These are phyloP conservation scores for Molanna angustata DNA, from an alignment of 2,888 invertebrate species.

Conservation along the genomic window DNA sequence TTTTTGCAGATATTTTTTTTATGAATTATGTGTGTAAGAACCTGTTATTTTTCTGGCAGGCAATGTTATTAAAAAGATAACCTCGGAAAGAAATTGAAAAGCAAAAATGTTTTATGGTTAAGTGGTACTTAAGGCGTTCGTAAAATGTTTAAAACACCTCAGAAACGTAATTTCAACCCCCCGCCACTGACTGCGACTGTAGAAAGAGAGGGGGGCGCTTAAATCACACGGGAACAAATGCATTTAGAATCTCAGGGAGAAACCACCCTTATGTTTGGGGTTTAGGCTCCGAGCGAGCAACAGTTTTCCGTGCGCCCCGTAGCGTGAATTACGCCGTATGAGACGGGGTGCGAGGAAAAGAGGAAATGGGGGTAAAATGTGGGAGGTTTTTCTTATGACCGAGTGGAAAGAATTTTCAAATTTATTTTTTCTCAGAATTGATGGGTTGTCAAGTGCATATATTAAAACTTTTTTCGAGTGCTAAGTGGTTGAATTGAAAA, in stretches of 20 bases:
- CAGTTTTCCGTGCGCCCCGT: too few relatives aligned
- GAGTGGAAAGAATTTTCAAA: slow-evolving; percentile 25
- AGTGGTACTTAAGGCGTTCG: neutral
- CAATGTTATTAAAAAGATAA: neutral
- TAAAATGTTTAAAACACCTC: neutral
- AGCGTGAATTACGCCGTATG: too few relatives aligned
- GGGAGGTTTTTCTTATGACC: slow-evolving; percentile 12
- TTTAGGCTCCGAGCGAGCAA: too few relatives aligned
- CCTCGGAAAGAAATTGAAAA: neutral
- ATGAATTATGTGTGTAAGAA: too few relatives aligned
- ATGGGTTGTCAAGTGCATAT: slow-evolving; percentile 30
- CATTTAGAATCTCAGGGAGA: too few relatives aligned
- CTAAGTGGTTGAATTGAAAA: slow-evolving; percentile 15
- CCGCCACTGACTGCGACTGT: too few relatives aligned
- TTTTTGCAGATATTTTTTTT: too few relatives aligned
- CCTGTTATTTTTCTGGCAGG: neutral
- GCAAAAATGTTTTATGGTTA: neutral
- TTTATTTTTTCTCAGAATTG: slow-evolving; percentile 28
- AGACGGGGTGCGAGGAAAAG: too few relatives aligned
- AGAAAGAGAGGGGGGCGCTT: neutral
- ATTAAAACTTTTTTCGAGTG: slow-evolving; percentile 25
- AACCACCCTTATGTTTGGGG: too few relatives aligned
- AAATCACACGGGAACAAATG: too few relatives aligned
- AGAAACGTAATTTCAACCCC: neutral
- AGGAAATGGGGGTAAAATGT: neutral